phyloP scores from a whole-genome alignment of 2,888 invertebrate species.

The Hypsopygia costalis region DNA sequence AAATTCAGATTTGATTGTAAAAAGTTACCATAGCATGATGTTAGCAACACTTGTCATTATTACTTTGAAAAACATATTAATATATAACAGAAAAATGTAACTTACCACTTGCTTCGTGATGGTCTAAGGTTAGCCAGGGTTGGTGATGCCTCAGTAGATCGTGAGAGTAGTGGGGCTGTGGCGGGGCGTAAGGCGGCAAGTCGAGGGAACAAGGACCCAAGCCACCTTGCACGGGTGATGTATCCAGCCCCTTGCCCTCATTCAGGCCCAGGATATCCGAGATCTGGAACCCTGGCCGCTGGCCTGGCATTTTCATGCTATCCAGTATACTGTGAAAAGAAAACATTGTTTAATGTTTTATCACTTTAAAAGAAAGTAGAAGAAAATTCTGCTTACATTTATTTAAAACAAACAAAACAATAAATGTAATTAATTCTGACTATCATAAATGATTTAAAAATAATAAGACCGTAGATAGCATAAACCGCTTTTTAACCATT shows the following conservation, averaged over 20 bases:
- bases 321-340: slow-evolving; percentile 84
- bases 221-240: slow-evolving; percentile 41
- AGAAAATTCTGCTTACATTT: no score
- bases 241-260: slow-evolving; percentile 78
- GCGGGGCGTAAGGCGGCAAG: slow-evolving; percentile 60
- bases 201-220: slow-evolving; percentile 53
- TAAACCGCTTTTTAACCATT: no score
- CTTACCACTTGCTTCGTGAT: slow-evolving; percentile 61
- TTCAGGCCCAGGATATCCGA: slow-evolving; percentile 96
- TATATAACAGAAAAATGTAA: no score
- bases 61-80: no score
- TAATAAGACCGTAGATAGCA: no score
- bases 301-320: slow-evolving; percentile 90
- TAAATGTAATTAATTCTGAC: no score
- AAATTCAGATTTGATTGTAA: no score
- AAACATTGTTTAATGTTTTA: slow-evolving; percentile 6
- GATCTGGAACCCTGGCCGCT: slow-evolving; percentile 93
- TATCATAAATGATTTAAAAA: no score
- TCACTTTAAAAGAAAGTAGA: no score
- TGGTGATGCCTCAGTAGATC: slow-evolving; percentile 68
- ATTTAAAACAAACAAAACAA: no score
- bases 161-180: slow-evolving; percentile 62
- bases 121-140: slow-evolving; percentile 66
- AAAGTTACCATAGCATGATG: no score
- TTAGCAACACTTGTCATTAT: no score